Percentiles rank a stretch among this genome's conserved stretches.
These are phyloP conservation scores for Rhagologus leucostigma DNA, from an alignment of 2,113 vertebrate genomes.

Conservation along the genomic window DNA sequence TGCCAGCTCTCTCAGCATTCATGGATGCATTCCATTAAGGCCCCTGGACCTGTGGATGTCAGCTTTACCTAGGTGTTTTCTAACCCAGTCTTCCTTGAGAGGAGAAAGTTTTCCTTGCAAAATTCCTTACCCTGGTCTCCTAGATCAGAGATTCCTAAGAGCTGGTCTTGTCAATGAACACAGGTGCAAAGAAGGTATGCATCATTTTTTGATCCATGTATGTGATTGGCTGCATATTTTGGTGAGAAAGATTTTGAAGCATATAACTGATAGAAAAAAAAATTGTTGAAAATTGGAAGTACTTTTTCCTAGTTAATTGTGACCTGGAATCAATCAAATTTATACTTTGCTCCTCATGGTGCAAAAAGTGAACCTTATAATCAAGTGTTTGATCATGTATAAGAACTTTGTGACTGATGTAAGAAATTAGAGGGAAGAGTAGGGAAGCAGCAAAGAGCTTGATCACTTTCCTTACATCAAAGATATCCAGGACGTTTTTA, in stretches of 20 bases:
- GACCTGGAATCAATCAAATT: not conserved
- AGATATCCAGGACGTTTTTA: not conserved
- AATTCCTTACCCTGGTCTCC: not conserved
- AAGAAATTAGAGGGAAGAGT: not conserved
- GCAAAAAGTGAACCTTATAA: not conserved
- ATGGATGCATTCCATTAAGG: not conserved
- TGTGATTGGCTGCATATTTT: not conserved
- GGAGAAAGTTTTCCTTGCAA: not conserved
- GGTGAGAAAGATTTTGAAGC: not conserved
- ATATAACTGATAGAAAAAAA: not conserved
- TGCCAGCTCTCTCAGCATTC: not conserved
- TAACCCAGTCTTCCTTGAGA: not conserved
- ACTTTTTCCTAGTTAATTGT: not conserved
- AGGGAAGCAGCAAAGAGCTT: not conserved
- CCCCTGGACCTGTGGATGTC: not conserved
- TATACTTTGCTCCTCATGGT: not conserved
- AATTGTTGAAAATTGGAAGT: not conserved
- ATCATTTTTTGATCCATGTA: not conserved
- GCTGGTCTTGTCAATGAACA: not conserved
- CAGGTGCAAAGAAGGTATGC: fast-evolving
- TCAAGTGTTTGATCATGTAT: not conserved
- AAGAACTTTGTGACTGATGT: not conserved
- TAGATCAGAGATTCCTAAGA: not conserved
- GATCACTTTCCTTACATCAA: not conserved
- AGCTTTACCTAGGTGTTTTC: not conserved